Base-by-base conservation (phyloP, 2,888 invertebrate genomes). In the Aproaerema taeniolella region DNA sequence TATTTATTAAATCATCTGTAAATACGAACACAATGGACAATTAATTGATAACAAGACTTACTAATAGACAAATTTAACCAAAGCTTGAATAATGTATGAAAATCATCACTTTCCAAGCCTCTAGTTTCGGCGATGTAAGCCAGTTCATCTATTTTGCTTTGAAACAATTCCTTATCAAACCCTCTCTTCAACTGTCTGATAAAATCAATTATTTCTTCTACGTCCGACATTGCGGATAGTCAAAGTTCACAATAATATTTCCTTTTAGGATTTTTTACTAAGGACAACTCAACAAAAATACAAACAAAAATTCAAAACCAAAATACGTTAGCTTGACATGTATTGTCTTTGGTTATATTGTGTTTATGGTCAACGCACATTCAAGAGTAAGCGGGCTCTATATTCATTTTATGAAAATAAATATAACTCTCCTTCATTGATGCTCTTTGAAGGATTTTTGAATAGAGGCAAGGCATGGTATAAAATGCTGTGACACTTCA, bases 21-120 rank as follows among this genome's bases (percentile, higher is more conserved):
- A 10, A 8, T 28, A 8, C 9, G 10, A 6, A 20, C 4, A 8
- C 8, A 6, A 20, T 20, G 8, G 20, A 8, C 20, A 20, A 20
- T 20, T 6, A 20, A 20, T 20, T 6, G 20, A 20, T 20, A 8
- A 9, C 10, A 33, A 25, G 31, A 79, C 85, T 79, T 57, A 87
- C 87, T 83, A 56, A 87, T 78, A 36, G 67, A 72, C 53, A 87
- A 70, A 64, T 86, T 86, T 37, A 87, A 52, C 87, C 87, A 87
- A 49, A 86, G 60, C 70, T 75, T 78, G 45, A 87, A 80, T 34
- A 87, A 58, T 41, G 62, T 79, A 42, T 79, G 78, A 41, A 85
- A 86, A 50, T 78, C 77, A 17, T 76, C 68, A 46, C 76, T 72
- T 17, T 63, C 56, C 48, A 82, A 63, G 9, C 79, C 76, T 48